Evolutionary conservation across 1,140 invertebrate genomes (phyloP), one percentile per base, ranked within the genome.

Genomic region (Heterodera carotae): DNA sequence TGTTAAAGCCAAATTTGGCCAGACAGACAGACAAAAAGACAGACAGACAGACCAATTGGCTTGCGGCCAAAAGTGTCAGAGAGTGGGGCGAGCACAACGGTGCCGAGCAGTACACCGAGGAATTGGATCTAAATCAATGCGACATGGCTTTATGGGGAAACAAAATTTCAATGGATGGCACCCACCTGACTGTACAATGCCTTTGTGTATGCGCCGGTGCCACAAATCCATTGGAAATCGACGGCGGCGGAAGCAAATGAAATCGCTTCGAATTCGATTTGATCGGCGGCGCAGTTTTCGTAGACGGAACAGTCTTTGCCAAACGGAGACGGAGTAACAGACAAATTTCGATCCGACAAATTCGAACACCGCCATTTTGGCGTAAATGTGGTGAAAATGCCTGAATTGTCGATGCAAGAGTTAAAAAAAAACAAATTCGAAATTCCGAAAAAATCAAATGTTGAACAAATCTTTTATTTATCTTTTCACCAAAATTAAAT

Each of bases 171-270:
- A 10, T 10, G 8, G 8, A 2, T 27, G 18, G 22, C 43, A 6
- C 27, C 10, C 64, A 74, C 71, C 34, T 74, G 71, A 66, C 70
- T 53, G 48, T 34, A 62, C 36, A 77, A 12, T 27, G 70, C 62
- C 48, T 29, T 76, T 31, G 33, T 34, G 36, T 77, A 77, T 2
- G 76, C 76, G 25, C 69, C 48, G 62, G 70, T 33, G 25, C 36
- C 69, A 66, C 76, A 77, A 66, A 76, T 53, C 76, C 69, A 75
- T 33, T 77, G 29, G 39, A 77, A 77, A 53, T 77, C 48, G 7
- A 77, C 56, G n/a, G 76, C 48, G 34, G 76, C 62, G 4, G 74
- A 77, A 27, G 34, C 75, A 27, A 78, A 77, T 7, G 75, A 36
- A 34, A n/a, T 56, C 36, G 75, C 22, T 34, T 77, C 48, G 67